Evolutionary conservation across 2,888 invertebrate genomes (phyloP).

Genomic region (Drosophila emarginata): DNA sequence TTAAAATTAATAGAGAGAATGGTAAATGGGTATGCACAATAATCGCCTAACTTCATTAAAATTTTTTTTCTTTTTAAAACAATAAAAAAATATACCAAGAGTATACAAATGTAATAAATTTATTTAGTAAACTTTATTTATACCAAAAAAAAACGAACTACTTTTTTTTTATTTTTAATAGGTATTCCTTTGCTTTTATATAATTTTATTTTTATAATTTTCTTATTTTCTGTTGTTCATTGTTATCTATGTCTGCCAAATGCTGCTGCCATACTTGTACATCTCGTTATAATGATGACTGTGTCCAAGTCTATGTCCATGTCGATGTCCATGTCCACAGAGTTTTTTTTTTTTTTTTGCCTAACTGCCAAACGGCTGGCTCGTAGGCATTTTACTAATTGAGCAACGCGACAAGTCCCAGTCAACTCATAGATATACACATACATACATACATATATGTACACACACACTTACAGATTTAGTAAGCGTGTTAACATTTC

Average conservation of each 20-base stretch:
- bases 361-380: conserved; percentile 42
- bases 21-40: background rate
- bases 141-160: too few relatives aligned
- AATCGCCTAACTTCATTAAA: background rate
- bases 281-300: conserved; percentile 58
- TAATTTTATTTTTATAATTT: conserved; percentile 2
- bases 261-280: conserved; percentile 8
- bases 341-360: conserved; percentile 7
- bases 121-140: too few relatives aligned
- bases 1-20: background rate
- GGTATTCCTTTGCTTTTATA: background rate
- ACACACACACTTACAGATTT: conserved; percentile 36
- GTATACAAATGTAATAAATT: too few relatives aligned
- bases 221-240: background rate
- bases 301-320: conserved; percentile 31
- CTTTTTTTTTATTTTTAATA: too few relatives aligned
- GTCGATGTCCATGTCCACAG: conserved; percentile 1
- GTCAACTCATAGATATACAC: conserved; percentile 17
- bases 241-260: conserved; percentile 43
- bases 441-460: background rate
- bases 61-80: too few relatives aligned
- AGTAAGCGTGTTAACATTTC: conserved; percentile 72
- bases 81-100: too few relatives aligned
- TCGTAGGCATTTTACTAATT: conserved; percentile 69
- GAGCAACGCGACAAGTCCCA: conserved; percentile 64